These are phyloP conservation scores for Zosterops borbonicus DNA, from an alignment of 2,113 vertebrate genomes.

Conservation along the genomic window DNA sequence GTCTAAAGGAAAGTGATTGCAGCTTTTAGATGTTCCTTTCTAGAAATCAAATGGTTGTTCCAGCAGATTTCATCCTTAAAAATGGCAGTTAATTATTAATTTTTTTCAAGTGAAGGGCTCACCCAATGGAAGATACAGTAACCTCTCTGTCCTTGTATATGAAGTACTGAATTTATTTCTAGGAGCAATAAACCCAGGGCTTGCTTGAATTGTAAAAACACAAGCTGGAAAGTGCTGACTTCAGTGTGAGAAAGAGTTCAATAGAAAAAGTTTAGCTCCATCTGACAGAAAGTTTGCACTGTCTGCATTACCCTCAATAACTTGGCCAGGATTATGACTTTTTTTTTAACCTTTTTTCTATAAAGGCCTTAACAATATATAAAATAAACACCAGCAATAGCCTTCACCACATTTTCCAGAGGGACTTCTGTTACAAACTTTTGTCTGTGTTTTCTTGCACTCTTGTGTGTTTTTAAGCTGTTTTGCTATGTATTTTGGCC, in stretches of 20 bases:
- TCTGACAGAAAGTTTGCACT: not conserved
- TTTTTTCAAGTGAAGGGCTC: not conserved
- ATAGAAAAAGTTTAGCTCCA: not conserved
- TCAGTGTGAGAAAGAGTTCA: not conserved
- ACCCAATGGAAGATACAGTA: not conserved
- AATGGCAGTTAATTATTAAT: not conserved
- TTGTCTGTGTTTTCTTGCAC: not conserved
- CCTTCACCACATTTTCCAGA: not conserved
- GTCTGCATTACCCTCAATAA: not conserved
- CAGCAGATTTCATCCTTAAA: not conserved
- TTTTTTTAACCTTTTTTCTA: not conserved
- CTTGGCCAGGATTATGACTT: not conserved
- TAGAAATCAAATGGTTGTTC: not conserved
- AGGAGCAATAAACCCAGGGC: not conserved
- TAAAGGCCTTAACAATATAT: not conserved
- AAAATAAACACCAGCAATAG: not conserved
- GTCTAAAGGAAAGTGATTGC: not conserved
- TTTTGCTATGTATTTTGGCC: not conserved
- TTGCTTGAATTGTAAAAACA: not conserved
- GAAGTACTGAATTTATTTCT: not conserved
- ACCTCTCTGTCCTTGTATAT: not conserved
- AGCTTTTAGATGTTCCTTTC: not conserved
- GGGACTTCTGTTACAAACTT: not conserved
- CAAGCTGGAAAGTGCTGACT: not conserved
- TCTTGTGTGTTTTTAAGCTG: not conserved